A percentile compares a stretch with the other conserved stretches of the same genome.
phyloP scores from a whole-genome alignment of 2,888 invertebrate species.

The Leptinotarsa haldemani region DNA sequence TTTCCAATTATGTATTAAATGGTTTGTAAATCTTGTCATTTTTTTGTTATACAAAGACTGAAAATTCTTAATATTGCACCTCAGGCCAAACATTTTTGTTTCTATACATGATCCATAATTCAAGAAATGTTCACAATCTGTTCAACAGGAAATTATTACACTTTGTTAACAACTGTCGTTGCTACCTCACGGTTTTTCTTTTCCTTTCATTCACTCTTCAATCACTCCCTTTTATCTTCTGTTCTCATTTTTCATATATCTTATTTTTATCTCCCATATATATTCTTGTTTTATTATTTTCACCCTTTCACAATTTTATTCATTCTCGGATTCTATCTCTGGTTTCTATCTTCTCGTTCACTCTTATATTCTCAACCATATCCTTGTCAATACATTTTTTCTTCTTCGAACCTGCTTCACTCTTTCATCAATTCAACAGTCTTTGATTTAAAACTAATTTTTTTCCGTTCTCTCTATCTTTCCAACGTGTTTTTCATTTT shows the following conservation, averaged over 20 bases:
- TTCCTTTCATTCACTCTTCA: neutral
- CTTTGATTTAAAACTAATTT: neutral
- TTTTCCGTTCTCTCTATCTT: neutral
- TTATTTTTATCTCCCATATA: neutral
- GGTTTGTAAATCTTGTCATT: no score
- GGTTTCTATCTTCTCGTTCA: neutral
- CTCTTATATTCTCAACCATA: neutral
- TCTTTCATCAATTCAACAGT: no score
- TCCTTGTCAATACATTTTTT: neutral
- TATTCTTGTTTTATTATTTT: neutral
- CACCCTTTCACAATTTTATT: neutral
- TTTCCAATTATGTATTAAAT: no score
- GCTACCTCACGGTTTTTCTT: no score
- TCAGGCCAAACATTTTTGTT: neutral
- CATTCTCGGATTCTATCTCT: neutral
- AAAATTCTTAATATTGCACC: neutral
- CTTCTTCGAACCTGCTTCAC: neutral
- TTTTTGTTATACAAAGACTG: neutral
- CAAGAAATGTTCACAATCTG: neutral
- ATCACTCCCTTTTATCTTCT: neutral
- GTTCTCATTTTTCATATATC: neutral
- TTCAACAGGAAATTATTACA: neutral
- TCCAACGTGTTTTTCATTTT: neutral
- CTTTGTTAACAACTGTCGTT: neutral
- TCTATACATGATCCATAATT: neutral